phyloP scores from a whole-genome alignment of 2,888 invertebrate genomes.

The Drosophila tripunctata region DNA sequence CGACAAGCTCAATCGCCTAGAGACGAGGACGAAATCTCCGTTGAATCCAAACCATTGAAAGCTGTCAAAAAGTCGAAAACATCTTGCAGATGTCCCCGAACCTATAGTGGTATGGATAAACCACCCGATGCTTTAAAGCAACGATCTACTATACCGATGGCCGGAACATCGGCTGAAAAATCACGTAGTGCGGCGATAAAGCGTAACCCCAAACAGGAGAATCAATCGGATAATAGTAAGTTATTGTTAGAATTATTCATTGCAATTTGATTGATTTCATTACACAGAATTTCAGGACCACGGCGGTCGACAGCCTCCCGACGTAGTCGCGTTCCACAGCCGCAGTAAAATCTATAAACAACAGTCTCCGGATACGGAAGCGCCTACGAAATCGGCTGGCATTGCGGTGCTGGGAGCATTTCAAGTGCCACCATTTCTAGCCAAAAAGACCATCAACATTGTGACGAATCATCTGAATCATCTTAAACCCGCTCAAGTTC shows the following conservation, averaged over 20 bases:
- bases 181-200: background rate
- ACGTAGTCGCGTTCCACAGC: background rate
- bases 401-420: constrained; percentile 21
- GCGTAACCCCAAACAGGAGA: constrained; percentile 16
- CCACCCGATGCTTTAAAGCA: background rate
- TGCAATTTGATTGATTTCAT: constrained; percentile 38
- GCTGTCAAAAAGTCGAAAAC: background rate
- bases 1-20: background rate
- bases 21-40: no score
- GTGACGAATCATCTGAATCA: constrained; percentile 29
- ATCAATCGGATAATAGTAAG: constrained; percentile 36
- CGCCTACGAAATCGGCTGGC: background rate
- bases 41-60: background rate
- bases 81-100: background rate
- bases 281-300: constrained; percentile 45
- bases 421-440: constrained; percentile 29
- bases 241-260: background rate
- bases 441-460: constrained; percentile 21
- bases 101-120: background rate
- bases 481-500: background rate
- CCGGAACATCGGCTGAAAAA: background rate
- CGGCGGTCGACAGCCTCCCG: constrained; percentile 1
- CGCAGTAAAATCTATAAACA: background rate
- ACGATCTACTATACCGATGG: background rate
- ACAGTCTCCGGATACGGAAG: background rate